Conservation (phyloP, 2,888 invertebrate genomes). For the Himalopsyche tibetana region DNA sequence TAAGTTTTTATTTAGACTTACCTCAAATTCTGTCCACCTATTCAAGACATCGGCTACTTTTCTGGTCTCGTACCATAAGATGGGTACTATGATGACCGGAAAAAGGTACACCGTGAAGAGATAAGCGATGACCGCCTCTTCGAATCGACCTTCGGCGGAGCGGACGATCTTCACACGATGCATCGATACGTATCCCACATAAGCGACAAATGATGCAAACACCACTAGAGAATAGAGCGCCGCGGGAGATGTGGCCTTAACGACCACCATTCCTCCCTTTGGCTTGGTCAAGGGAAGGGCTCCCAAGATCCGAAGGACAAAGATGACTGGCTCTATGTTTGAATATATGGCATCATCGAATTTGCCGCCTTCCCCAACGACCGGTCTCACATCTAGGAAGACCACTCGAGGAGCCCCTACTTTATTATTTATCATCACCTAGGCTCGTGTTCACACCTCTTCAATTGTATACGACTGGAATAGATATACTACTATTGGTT, state of each 20-base stretch:
- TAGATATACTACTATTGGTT: neutral
- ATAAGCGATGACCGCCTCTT: constrained; percentile 86
- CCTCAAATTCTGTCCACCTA: constrained; percentile 83
- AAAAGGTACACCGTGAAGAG: constrained; percentile 84
- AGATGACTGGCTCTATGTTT: constrained; percentile 74
- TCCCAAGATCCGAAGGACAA: constrained; percentile 76
- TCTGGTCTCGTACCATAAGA: constrained; percentile 82
- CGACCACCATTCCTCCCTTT: constrained; percentile 74
- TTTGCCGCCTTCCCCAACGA: neutral
- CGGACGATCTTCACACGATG: constrained; percentile 80
- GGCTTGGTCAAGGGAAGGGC: constrained; percentile 79
- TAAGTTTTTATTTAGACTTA: constrained; percentile 67
- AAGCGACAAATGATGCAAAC: constrained; percentile 75
- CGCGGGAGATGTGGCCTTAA: constrained; percentile 75
- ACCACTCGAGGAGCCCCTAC: constrained; percentile 64
- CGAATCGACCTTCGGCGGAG: constrained; percentile 82
- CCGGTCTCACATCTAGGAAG: constrained; percentile 73
- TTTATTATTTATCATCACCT: constrained; percentile 35
- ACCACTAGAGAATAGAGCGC: constrained; percentile 79
- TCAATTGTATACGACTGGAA: neutral
- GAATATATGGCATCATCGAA: constrained; percentile 72
- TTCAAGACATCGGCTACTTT: constrained; percentile 80
- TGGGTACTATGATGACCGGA: constrained; percentile 80
- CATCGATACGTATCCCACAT: constrained; percentile 79
- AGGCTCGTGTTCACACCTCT: neutral